Conservation (phyloP, 2,113 vertebrate genomes). For the Odontesthes bonariensis region DNA sequence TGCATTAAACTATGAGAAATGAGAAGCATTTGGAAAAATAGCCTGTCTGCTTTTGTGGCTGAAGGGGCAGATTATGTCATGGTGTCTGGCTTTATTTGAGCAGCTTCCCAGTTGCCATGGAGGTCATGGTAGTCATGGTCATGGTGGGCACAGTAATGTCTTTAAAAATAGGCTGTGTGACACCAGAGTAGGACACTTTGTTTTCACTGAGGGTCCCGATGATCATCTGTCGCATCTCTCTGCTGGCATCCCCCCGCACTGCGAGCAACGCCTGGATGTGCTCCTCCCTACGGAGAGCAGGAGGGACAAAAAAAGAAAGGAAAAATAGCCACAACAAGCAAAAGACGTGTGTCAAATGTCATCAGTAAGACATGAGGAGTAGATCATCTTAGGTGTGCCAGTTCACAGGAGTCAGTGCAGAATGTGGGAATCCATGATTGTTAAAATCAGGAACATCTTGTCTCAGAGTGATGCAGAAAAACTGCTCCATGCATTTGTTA, state of each 20-base stretch:
- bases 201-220: conserved; percentile 94
- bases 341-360: too few species aligned
- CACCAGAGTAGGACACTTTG: conserved; percentile 81
- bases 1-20: too few species aligned
- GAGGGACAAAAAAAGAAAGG: not conserved
- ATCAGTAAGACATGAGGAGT: too few species aligned
- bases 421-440: too few species aligned
- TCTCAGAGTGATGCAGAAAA: too few species aligned
- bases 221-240: conserved; percentile 97
- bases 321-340: not conserved
- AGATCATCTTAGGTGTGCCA: too few species aligned
- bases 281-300: conserved; percentile 86
- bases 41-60: not conserved
- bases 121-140: conserved; percentile 85
- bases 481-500: too few species aligned
- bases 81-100: conserved; percentile 85
- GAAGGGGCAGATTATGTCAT: not conserved
- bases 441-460: too few species aligned
- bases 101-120: conserved; percentile 92
- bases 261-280: conserved; percentile 93
- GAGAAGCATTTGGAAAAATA: not conserved
- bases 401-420: too few species aligned
- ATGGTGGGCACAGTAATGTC: conserved; percentile 91
- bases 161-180: conserved; percentile 90
- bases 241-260: conserved; percentile 92